Percentiles rank a stretch among this genome's conserved stretches.
Conservation (phyloP, 2,797 vertebrate genomes). For the Salarias fasciatus region DNA sequence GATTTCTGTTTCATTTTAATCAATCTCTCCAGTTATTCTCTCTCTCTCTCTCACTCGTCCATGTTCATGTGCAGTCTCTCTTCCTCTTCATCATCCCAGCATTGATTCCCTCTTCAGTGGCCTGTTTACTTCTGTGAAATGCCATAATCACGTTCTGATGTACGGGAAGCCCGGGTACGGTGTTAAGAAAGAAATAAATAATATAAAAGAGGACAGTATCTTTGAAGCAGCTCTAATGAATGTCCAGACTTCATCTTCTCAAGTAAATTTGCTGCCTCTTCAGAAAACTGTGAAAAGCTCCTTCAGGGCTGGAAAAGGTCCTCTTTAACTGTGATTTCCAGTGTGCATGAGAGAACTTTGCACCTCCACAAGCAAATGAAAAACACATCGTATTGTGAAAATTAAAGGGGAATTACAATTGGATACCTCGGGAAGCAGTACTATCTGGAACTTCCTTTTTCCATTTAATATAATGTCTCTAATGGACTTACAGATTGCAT, state of each 20-base stretch:
- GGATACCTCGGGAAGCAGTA: too few relatives aligned
- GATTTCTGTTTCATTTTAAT: too few relatives aligned
- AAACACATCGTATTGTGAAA: background rate
- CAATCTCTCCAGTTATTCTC: too few relatives aligned
- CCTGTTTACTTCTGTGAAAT: background rate
- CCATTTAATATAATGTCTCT: too few relatives aligned
- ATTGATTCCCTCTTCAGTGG: background rate
- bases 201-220: slow-evolving; percentile 1
- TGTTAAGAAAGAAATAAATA: slow-evolving; percentile 39
- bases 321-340: slow-evolving; percentile 13
- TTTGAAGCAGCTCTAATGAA: slow-evolving; percentile 43
- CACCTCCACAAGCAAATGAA: slow-evolving; percentile 14
- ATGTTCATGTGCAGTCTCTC: background rate
- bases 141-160: slow-evolving; percentile 25
- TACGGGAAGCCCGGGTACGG: slow-evolving; percentile 1
- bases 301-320: slow-evolving; percentile 17
- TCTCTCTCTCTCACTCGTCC: too few relatives aligned
- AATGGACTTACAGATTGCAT: too few relatives aligned
- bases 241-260: slow-evolving; percentile 28
- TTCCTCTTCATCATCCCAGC: slow-evolving; percentile 33
- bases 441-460: too few relatives aligned
- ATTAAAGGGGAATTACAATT: background rate
- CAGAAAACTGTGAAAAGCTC: slow-evolving; percentile 27
- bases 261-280: slow-evolving; percentile 29
- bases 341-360: background rate